Base-by-base conservation (phyloP, 2,797 vertebrate species). In the Peromyscus aztecus region DNA sequence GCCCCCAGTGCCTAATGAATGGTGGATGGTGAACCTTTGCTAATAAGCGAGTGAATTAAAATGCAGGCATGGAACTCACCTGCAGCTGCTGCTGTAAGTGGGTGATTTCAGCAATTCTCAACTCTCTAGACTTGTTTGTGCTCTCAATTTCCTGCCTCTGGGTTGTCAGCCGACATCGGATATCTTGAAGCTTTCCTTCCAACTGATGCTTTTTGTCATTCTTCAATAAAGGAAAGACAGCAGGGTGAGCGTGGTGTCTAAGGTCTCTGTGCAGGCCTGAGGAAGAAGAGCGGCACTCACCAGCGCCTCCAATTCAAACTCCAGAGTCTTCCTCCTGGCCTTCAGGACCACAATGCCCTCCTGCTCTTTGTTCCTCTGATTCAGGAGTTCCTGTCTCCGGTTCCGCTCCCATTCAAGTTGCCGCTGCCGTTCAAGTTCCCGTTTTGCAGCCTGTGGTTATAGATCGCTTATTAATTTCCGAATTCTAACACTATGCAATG, bases 131-230 rank as follows among this genome's bases (percentile, higher is more conserved):
- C 98, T 99, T 99, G 98, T 99, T 99, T 78, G 99, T 99, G 98
- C 99, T 99, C 98, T 99, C 99, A 81, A 99, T 99, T 96, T 99
- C 99, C 90, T 99, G 99, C 96, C 99, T 99, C 98, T 99, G 99
- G 76, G 98, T 99, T 2, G 99, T 99, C 97, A 99, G 98, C 34
- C 99, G 99, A 98, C 99, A 99, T 52, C 99, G 99, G 93, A 99
- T 99, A 67, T 99, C 99, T 97, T 99, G 99, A 96, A 99, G 99
- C 97, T 99, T 99, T 71, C 99, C 99, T 97, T 99, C 99, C 95
- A 99, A 29, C 96, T 99, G 99, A 95, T 98, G 99, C 96, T 99
- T 99, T 98, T 99, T 99, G 98, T 99, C 99, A 55, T 99, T 99
- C 99, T 99, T 97, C 27, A 97, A 88, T 34, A 85, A 49, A 76